Base-by-base conservation (phyloP, 2,888 invertebrate genomes). In the Mycalesis mineus region DNA sequence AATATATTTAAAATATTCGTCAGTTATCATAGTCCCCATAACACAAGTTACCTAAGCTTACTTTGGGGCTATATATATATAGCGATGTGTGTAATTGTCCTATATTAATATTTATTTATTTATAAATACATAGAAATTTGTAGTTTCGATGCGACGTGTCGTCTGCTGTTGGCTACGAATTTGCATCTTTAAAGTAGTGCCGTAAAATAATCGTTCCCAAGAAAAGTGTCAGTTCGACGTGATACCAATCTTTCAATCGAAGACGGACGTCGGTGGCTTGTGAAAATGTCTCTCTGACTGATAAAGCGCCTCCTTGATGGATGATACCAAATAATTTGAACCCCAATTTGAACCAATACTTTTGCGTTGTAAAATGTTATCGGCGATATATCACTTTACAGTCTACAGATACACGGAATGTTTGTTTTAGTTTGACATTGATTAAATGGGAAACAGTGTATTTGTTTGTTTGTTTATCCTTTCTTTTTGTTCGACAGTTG, bases 221-320 rank as follows among this genome's bases (percentile, higher is more conserved):
- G 49, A 39, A 22, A 49, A 28, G 22, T 49, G 22, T 39, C 50
- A 40, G 14, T 50, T 39, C 14, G 37, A 22, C 14, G 14, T 50
- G 50, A 50, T 50, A 50, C 11, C 14, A 40, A 50, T 39, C 39
- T 50, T 50, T 50, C 50, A 50, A 50, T 50, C 40, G 50, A 14
- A 29, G 40, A 40, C 28, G 40, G 50, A 29, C 28, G 11, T 29
- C 50, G 40, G 37, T 37, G 40, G 50, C 4, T 29, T 40, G 50
- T 50, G 50, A 28, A 50, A 29, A 50, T n/a, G 50, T 40, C 50
- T 28, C 22, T 40, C 28, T 39, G 40, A 50, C 40, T 50, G 50
- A 50, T 50, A 50, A 40, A n/a, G 14, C 29, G 15, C 40, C 49
- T 14, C n/a, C 39, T 39, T 50, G 50, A 50, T 50, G 40, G 50